A percentile compares a stretch with the other conserved stretches of the same genome.
phyloP scores from a whole-genome alignment of 2,113 vertebrate species.

The Rousettus leschenaultii region DNA sequence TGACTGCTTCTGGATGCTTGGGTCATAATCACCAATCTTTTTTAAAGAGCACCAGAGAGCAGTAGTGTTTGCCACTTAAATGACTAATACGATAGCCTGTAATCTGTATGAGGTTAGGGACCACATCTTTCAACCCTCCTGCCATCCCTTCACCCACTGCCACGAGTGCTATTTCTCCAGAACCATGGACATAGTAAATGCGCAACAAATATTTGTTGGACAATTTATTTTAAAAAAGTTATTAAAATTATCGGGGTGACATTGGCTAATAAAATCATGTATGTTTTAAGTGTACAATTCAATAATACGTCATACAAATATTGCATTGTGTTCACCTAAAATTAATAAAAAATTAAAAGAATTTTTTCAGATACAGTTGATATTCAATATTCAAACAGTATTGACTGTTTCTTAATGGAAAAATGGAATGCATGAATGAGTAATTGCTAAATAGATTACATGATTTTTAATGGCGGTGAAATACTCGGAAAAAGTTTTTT shows the following conservation, averaged over 20 bases:
- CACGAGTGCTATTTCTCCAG: neutral
- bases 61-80: neutral
- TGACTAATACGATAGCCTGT: neutral
- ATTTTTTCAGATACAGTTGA: no score
- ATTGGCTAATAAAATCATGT: no score
- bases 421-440: neutral
- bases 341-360: no score
- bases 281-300: no score
- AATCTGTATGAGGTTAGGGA: neutral
- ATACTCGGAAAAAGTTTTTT: neutral
- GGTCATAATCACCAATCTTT: neutral
- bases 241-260: no score
- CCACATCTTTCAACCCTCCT: neutral
- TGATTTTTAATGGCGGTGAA: conserved; percentile 6
- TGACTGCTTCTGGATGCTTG: neutral
- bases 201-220: neutral
- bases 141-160: neutral
- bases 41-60: neutral
- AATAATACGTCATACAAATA: no score
- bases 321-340: no score
- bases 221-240: no score
- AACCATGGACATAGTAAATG: neutral
- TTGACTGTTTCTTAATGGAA: neutral
- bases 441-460: neutral
- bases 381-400: no score